Evolutionary conservation across 1,140 invertebrate species (phyloP), one percentile per base, ranked within the genome.

Genomic region (Platyscapa corneri): DNA sequence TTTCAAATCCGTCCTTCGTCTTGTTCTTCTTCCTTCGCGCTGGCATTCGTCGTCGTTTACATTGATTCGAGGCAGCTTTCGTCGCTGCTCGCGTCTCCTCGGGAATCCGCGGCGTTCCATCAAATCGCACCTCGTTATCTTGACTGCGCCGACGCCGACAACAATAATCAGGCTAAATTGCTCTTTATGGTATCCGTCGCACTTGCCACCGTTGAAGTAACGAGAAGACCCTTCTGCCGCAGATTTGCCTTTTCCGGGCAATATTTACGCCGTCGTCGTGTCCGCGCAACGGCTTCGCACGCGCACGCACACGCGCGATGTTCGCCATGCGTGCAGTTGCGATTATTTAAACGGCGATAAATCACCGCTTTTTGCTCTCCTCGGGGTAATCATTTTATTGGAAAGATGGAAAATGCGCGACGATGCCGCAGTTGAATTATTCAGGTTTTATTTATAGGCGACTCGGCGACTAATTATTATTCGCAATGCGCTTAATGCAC

Each of bases 111-210:
- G 32, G 34, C 34, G 23, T 16, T 65, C 42, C 20, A 37, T 67
- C 30, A 56, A 72, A 74, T 72, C 67, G 67, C 67, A n/a, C 30
- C 65, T 82, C 6, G 27, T 34, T 72, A 82, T 49, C 18, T 16
- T 23, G 1, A n/a, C n/a, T n/a, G n/a, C n/a, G n/a, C n/a, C n/a
- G n/a, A n/a, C n/a, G n/a, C n/a, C n/a, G n/a, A 39, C 65, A 32
- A 72, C 20, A 37, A 56, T 72, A 72, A 82, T 82, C 67, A 42
- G 5, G 30, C 65, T 72, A 82, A 72, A 82, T 30, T 82, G 67
- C 46, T 82, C 80, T 72, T 82, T 37, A 37, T 74, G 64, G 27
- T 18, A 30, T 67, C 30, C 60, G 39, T 34, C 64, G 10, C 23
- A 32, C n/a, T 23, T 60, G 3, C 30, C 30, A 5, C 5, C 20